Evolutionary conservation across 2,113 vertebrate genomes (phyloP).

Genomic region (Hyperopisus bebe): DNA sequence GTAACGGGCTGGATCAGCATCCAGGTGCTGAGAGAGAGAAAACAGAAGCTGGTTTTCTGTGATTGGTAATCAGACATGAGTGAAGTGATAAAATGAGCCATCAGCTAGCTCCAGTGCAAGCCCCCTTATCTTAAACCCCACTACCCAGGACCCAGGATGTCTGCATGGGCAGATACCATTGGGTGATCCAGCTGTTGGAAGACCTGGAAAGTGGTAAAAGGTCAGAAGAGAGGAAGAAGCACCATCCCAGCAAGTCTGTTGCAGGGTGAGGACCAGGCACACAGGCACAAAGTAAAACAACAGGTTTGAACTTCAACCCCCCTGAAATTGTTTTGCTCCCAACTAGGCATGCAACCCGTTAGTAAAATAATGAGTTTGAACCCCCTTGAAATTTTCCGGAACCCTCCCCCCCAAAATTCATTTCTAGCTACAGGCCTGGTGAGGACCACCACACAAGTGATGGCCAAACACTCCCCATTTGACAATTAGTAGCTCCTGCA

Average conservation of each 20-base stretch:
- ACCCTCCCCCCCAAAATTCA: not conserved
- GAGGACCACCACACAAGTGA: not conserved
- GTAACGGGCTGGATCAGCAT: not conserved
- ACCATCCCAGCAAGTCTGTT: not conserved
- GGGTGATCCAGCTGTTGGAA: not conserved
- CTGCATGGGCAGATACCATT: not conserved
- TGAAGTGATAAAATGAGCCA: not conserved
- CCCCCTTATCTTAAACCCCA: not conserved
- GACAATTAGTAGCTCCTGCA: not conserved
- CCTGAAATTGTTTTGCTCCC: not conserved
- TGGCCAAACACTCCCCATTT: not conserved
- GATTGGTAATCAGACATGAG: not conserved
- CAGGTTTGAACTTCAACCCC: not conserved
- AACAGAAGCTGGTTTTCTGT: not conserved
- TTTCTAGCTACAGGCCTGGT: not conserved
- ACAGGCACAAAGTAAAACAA: not conserved
- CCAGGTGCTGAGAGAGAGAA: not conserved
- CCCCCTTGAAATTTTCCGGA: not conserved
- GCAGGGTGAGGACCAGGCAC: not conserved
- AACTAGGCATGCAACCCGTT: not conserved
- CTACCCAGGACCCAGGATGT: not conserved
- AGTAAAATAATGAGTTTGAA: not conserved
- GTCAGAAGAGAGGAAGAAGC: not conserved
- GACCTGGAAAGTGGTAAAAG: not conserved
- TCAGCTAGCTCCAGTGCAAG: not conserved